Base-by-base conservation (phyloP, 1,140 invertebrate species). In the Euglossa dilemma region DNA sequence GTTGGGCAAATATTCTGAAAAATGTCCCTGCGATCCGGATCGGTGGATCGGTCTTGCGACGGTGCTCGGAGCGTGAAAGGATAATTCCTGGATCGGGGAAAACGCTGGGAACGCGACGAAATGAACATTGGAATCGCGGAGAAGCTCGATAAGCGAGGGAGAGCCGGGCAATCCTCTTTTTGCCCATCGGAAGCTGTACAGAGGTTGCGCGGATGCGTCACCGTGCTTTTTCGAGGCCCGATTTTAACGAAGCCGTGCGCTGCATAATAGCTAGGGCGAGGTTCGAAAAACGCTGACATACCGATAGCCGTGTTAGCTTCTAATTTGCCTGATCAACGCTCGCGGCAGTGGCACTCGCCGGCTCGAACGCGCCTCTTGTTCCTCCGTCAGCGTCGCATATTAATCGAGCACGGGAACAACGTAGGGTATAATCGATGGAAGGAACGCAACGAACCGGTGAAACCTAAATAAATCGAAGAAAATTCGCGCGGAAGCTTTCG, bases 211-310 rank as follows among this genome's bases (percentile, higher is more conserved):
- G 50, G 23, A n/a, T 14, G 45, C 45, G 66, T 69, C 66, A 69
- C n/a, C 5, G 25, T 14, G 25, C 18, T 75, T 75, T 75, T 75
- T 74, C 56, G 73, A 75, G 73, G 43, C 79, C 28, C 50, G 36
- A 72, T 80, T 81, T 74, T 81, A 81, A 81, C 71, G 71, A 81
- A 81, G 50, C 36, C 71, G 79, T 79, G 79, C 70, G n/a, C n/a
- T 18, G 56, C 56, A 79, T 79, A 81, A 81, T 81, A 81, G 79
- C 61, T 20, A 57, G 66, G 16, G 66, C 6, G 45, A 43, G n/a
- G 43, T 61, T 74, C 61, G 64, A 74, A 81, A 81, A 81, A 66
- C 79, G 79, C 79, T 81, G 79, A 81, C 79, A 74, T 61, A 79
- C 77, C 70, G 79, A 81, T 74, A 66, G 79, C 71, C 79, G 59